Base-by-base conservation (phyloP, 2,888 invertebrate species). In the Tenthredo distinguenda region DNA sequence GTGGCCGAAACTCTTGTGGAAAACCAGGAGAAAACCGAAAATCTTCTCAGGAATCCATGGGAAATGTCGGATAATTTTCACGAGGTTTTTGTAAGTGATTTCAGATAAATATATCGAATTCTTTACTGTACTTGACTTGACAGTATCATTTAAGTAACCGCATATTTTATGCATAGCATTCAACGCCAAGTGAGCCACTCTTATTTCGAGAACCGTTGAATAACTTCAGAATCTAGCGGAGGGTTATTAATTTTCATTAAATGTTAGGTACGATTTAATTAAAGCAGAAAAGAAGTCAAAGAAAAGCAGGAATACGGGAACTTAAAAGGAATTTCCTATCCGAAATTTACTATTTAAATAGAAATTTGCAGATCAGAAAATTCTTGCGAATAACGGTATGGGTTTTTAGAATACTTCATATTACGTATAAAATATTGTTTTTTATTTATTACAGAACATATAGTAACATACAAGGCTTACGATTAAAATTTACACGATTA, bases 341-440 rank as follows among this genome's bases (percentile, higher is more conserved):
- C 1, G 2, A 62, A 62, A 58, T 58, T 21, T 2, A 21, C 2
- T 21, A 58, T 58, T 65, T 31, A 3, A 31, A 65, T 65, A 26
- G 9, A 40, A n/a, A 40, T 43, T 3, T n/a, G 15, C 3, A 58
- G n/a, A 6, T 4, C 1, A 55, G 34, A 12, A 77, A 55, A n/a
- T 50, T 31, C 21, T 15, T 79, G 62, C 2, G 10, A 62, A 26
- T 31, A 37, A n/a, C 3, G 18, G 21, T n/a, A 12, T 21, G 9
- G n/a, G 15, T 10, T 81, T 40, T 37, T 12, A 21, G 18, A 50
- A 77, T n/a, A 15, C 31, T 55, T 31, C 7, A 62, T 58, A 34
- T 81, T 68, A 47, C 2, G 82, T 83, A 68, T 68, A 83, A 83
- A 83, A 83, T 68, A 68, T 68, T 79, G 18, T 50, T 26, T 62